These are phyloP conservation scores for Babylonia areolata DNA, from an alignment of 1,140 invertebrate genomes.

Conservation along the genomic window DNA sequence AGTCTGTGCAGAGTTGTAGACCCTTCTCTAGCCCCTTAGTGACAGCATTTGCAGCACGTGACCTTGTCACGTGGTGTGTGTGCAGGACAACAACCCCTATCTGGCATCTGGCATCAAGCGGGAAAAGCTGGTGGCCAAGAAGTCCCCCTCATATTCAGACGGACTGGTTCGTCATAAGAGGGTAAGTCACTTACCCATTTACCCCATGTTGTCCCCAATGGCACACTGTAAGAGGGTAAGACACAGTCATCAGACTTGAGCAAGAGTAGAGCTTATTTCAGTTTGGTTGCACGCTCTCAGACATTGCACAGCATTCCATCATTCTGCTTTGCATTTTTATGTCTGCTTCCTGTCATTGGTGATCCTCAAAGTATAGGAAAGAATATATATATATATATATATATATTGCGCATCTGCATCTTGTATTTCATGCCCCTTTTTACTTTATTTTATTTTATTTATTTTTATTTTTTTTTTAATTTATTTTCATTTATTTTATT, in stretches of 20 bases:
- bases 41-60: conserved; percentile 8
- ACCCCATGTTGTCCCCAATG: background rate
- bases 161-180: conserved; percentile 59
- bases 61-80: conserved; percentile 28
- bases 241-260: conserved; percentile 3
- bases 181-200: conserved; percentile 52
- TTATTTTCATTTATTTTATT: no score
- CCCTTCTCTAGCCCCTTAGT: no score
- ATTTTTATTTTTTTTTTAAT: no score
- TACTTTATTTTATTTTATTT: no score
- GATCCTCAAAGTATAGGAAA: no score
- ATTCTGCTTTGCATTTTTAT: background rate
- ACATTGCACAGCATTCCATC: background rate
- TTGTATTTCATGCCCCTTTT: no score
- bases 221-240: background rate
- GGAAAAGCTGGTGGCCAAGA: conserved; percentile 69
- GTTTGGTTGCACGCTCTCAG: background rate
- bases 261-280: background rate
- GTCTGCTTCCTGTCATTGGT: no score
- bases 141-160: no score
- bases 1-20: no score
- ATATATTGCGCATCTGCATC: no score
- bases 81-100: conserved; percentile 52
- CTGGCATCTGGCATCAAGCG: conserved; percentile 57
- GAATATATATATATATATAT: no score